Base-by-base conservation (phyloP, 2,888 invertebrate genomes). In the Spicauda simplicius region DNA sequence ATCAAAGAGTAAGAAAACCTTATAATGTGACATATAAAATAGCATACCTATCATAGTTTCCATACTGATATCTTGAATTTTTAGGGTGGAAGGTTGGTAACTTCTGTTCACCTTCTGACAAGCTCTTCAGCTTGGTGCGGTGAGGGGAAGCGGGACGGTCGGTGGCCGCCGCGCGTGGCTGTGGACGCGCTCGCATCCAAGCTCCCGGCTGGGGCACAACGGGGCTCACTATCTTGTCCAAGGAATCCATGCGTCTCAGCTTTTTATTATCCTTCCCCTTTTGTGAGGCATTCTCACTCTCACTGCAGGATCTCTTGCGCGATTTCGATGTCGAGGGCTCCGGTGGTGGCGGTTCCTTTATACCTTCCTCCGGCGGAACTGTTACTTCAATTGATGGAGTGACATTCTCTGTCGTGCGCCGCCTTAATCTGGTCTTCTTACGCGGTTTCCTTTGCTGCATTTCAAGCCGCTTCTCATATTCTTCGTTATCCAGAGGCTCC, bases 161-260 rank as follows among this genome's bases (percentile, higher is more conserved):
- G 0, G 87, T 92, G 72, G 75, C 93, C 69, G 71, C 91, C 18
- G 76, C 78, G 41, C 85, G 87, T 70, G 86, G 80, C 70, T 89
- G 91, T 0, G 87, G 88, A 58, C 90, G 77, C 0, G 89, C 87
- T 12, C 96, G 91, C 86, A 96, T 97, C 97, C 97, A 97, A 0
- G 97, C 96, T 2, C 97, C 97, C 0, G 97, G 97, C 83, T 98
- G 98, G 10, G 97, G 97, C 69, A 98, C 96, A 45, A 98, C 98
- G 0, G 98, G 98, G 80, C 97, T 98, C 14, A 98, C 98, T 75
- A 98, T 98, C 88, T 97, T 97, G 84, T 98, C 98, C 90, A 97
- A 95, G 0, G 95, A 94, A 77, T 96, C 96, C 84, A 96, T 91
- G 62, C 97, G 95, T 59, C 96, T 94, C 72, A 95, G 86, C 80